Conservation (phyloP, 2,797 vertebrate species). For the Pseudomugil gertrudae region DNA sequence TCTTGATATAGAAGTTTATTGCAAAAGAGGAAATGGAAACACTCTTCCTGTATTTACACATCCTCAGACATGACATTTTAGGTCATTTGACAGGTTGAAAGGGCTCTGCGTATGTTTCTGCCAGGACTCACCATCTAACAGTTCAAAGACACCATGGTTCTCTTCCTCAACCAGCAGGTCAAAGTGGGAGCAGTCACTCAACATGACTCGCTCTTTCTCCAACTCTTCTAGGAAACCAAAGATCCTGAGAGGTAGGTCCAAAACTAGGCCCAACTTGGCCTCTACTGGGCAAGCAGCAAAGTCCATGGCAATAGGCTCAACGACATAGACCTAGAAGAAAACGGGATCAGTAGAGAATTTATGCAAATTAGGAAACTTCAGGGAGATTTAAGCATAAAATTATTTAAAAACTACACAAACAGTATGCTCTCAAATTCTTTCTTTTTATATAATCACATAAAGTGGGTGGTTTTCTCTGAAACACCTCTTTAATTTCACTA, state of each 20-base stretch:
- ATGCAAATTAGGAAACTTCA: background rate
- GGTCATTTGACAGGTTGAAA: no score
- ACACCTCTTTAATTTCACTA: background rate
- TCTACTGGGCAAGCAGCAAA: conserved; percentile 90
- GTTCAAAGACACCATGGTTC: conserved; percentile 85
- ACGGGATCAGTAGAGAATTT: background rate
- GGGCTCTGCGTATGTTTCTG: no score
- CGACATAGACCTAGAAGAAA: conserved; percentile 87
- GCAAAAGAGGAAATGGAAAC: no score
- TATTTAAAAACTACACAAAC: no score
- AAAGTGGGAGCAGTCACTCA: conserved; percentile 95
- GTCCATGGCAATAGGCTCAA: conserved; percentile 93
- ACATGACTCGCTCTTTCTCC: conserved; percentile 79
- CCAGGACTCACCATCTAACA: conserved; percentile 81
- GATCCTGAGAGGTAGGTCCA: conserved; percentile 91
- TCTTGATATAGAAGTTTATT: no score
- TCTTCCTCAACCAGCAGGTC: conserved; percentile 89
- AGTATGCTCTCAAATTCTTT: background rate
- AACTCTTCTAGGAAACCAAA: conserved; percentile 82
- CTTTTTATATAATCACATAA: background rate
- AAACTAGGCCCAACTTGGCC: conserved; percentile 81
- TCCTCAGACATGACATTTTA: no score
- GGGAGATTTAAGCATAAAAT: background rate
- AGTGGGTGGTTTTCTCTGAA: background rate
- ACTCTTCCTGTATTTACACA: no score